Base-by-base conservation (phyloP, 2,797 vertebrate species). In the Protonibea diacanthus region DNA sequence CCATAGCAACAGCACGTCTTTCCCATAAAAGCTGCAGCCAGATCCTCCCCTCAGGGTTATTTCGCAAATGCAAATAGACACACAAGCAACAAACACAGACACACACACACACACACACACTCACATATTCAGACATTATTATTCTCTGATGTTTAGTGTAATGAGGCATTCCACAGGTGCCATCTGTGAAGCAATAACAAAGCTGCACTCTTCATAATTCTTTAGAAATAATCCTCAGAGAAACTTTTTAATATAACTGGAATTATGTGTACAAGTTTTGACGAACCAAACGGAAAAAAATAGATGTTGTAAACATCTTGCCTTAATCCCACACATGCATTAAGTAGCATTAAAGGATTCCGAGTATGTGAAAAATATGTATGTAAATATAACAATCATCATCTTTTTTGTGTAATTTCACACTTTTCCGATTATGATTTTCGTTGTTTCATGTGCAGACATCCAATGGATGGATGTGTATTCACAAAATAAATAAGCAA, bases 1-100 rank as follows among this genome's bases (percentile, higher is more conserved):
- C 90, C 81, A 84, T 91, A 77, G 88, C 80, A 91, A 90, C 90
- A 65, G 84, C 84, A 90, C 66, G 51, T 85, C 74, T 83, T 70
- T 45, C 10, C 33, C 40, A 70, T 89, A 74, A 87, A 86, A 79
- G 65, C 72, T 78, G 49, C 86, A 73, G 77, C 75, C 76, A 80
- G 75, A 80, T 68, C 38, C 55, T 73, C 56, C 57, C 69, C 69
- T 78, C 59, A 64, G 67, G 84, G 78, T 75, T 76, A 62, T 59
- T 78, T 68, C 33, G 53, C 51, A 71, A 48, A 80, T 13, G 53
- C 33, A 65, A 0, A 56, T 18, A 76, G 5, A 76, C 29, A 71
- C 17, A 68, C 53, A 73, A 44, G 38, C 38, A 61, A 73, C 44
- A 68, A 25, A 49, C 47, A 72, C 44, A 68, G 6, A 59, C 17